Evolutionary conservation across 2,888 invertebrate species (phyloP).

Genomic region (Lepidonotus clava): DNA sequence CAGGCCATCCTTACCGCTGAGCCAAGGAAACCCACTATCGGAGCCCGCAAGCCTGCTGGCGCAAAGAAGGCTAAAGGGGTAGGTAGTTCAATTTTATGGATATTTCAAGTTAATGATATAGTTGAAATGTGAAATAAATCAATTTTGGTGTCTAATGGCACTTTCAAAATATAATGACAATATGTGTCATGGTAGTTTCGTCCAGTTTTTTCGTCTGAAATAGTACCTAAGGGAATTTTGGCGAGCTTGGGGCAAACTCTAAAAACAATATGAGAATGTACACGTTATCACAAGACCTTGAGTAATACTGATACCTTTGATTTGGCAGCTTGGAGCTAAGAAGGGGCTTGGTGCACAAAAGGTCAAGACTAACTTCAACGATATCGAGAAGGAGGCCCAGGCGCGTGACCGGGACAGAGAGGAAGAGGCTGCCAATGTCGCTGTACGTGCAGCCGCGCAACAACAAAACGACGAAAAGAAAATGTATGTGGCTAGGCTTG

Average conservation of each 20-base stretch:
- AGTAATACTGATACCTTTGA: too few relatives aligned
- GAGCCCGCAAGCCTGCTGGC: conserved; percentile 85
- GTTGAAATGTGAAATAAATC: too few relatives aligned
- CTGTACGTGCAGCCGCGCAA: conserved; percentile 71
- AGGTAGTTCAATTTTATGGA: neutral
- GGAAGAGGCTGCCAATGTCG: conserved; percentile 70
- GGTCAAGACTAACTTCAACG: conserved; percentile 96
- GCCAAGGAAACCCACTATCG: conserved; percentile 86
- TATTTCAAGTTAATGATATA: too few relatives aligned
- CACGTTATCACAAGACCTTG: too few relatives aligned
- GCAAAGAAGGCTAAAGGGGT: conserved; percentile 86
- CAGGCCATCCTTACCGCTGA: conserved; percentile 76
- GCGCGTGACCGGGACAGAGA: conserved; percentile 89
- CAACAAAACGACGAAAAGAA: conserved; percentile 85
- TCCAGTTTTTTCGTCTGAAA: too few relatives aligned
- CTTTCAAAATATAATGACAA: too few relatives aligned
- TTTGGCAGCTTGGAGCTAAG: conserved; percentile 84
- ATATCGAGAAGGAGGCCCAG: conserved; percentile 94
- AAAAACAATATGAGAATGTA: too few relatives aligned
- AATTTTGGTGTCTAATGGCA: too few relatives aligned
- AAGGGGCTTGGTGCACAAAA: conserved; percentile 96
- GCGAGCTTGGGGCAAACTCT: too few relatives aligned
- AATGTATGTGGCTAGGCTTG: conserved; percentile 77
- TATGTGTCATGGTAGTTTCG: too few relatives aligned
- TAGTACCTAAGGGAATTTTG: too few relatives aligned